phyloP scores from a whole-genome alignment of 2,113 vertebrate species.

The Aegotheles bennettii region DNA sequence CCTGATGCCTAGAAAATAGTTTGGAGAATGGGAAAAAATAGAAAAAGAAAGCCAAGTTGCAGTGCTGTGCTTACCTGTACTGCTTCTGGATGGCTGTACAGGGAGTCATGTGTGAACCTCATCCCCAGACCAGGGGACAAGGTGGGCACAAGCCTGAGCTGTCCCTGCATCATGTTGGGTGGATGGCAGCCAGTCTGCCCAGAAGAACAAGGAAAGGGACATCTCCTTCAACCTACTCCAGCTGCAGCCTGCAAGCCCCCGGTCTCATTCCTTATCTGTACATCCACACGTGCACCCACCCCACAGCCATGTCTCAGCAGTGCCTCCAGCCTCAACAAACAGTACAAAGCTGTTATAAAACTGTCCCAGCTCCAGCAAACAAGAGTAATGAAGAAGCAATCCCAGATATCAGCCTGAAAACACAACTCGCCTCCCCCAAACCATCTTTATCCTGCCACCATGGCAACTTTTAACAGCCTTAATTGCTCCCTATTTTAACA shows the following conservation, averaged over 20 bases:
- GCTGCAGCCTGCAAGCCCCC: not conserved
- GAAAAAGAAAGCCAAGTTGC: fast-evolving
- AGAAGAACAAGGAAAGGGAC: not conserved
- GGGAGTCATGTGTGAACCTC: not conserved
- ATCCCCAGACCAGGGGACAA: not conserved
- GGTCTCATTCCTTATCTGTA: fast-evolving
- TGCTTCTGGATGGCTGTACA: fast-evolving
- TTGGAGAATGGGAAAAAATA: not conserved
- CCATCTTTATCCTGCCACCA: not conserved
- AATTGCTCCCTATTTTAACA: constrained; percentile 27
- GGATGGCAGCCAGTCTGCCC: not conserved
- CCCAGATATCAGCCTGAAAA: not conserved
- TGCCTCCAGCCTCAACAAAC: not conserved
- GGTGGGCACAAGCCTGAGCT: not conserved
- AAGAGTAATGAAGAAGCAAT: not conserved
- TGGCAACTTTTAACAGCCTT: constrained; percentile 29
- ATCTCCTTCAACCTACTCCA: too few species aligned
- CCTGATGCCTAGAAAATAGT: not conserved
- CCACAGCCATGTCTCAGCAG: fast-evolving
- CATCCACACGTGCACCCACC: fast-evolving
- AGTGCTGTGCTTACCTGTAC: not conserved
- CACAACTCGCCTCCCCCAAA: not conserved
- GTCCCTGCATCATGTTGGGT: not conserved
- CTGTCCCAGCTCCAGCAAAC: not conserved
- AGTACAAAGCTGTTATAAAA: fast-evolving